Evolutionary conservation across 35 echinoderm and acorn worm genomes (phyloP).

Genomic region (Amphiura filiformis): DNA sequence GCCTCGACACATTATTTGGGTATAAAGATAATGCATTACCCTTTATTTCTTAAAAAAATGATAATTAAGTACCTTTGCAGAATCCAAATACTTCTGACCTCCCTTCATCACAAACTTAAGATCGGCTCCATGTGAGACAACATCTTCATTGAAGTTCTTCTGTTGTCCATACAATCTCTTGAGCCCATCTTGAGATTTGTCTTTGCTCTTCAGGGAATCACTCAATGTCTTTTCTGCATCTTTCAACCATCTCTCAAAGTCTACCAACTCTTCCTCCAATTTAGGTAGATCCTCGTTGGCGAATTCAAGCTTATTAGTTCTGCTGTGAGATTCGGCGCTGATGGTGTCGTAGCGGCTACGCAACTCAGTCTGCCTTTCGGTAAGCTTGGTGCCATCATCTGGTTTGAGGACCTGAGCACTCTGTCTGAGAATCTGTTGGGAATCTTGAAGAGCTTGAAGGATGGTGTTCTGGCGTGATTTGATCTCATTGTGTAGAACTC

Average conservation of each 20-base stretch:
- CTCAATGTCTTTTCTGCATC: constrained; percentile 76
- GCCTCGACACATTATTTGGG: too few species aligned
- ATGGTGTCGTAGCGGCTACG: constrained; percentile 75
- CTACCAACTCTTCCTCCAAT: constrained; percentile 68
- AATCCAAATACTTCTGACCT: constrained; percentile 92
- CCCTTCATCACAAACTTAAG: constrained; percentile 93
- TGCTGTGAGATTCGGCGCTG: constrained; percentile 56
- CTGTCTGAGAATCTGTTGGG: constrained; percentile 77
- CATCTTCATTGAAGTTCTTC: constrained; percentile 88
- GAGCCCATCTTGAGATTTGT: constrained; percentile 54
- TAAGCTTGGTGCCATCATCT: constrained; percentile 78
- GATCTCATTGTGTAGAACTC: constrained; percentile 92
- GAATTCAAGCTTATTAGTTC: constrained; percentile 75
- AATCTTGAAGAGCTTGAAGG: constrained; percentile 77
- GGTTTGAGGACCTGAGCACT: constrained; percentile 63
- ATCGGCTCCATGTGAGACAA: constrained; percentile 83
- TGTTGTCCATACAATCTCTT: constrained; percentile 68
- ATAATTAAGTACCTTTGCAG: constrained; percentile 61
- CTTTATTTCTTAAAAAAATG: background rate
- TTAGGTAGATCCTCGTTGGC: constrained; percentile 83
- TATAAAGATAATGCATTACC: background rate
- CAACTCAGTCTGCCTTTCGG: constrained; percentile 79
- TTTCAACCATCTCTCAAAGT: constrained; percentile 81
- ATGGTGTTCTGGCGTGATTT: constrained; percentile 88
- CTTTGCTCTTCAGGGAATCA: constrained; percentile 32